Evolutionary conservation across 2,797 vertebrate species (phyloP).

Genomic region (Poecilia gillii): DNA sequence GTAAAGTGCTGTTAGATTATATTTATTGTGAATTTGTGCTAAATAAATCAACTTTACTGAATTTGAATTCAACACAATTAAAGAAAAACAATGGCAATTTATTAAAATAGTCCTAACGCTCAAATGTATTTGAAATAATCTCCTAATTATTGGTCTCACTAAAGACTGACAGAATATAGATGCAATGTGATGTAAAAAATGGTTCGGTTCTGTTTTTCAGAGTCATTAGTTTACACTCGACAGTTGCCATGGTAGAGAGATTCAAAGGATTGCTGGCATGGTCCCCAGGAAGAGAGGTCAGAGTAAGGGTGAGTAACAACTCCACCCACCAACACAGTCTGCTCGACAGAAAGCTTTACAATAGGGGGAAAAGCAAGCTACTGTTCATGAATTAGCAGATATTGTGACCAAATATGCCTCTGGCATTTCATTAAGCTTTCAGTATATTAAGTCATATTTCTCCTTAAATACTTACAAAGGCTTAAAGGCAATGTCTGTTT

Average conservation of each 20-base stretch:
- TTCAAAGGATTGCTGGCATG: background rate
- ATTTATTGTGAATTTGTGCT: background rate
- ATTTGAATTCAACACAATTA: background rate
- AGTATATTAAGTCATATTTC: background rate
- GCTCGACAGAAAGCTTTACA: background rate
- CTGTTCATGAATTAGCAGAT: background rate
- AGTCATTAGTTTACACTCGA: background rate
- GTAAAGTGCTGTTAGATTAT: background rate
- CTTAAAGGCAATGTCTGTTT: background rate
- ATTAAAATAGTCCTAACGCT: background rate
- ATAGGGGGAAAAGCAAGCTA: background rate
- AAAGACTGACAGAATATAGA: background rate
- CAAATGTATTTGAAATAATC: background rate
- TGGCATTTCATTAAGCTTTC: background rate
- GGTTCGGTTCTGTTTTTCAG: background rate
- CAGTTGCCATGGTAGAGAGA: constrained; percentile 5
- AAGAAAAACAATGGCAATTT: background rate
- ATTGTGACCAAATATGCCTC: background rate
- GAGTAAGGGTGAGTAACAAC: background rate
- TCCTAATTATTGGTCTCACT: background rate
- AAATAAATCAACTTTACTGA: background rate
- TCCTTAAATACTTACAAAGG: background rate
- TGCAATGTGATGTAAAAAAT: background rate
- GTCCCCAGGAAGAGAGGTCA: constrained; percentile 4
- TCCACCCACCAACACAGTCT: constrained; percentile 4